Conservation (phyloP, 1,140 invertebrate species). For the Batillaria attramentaria region DNA sequence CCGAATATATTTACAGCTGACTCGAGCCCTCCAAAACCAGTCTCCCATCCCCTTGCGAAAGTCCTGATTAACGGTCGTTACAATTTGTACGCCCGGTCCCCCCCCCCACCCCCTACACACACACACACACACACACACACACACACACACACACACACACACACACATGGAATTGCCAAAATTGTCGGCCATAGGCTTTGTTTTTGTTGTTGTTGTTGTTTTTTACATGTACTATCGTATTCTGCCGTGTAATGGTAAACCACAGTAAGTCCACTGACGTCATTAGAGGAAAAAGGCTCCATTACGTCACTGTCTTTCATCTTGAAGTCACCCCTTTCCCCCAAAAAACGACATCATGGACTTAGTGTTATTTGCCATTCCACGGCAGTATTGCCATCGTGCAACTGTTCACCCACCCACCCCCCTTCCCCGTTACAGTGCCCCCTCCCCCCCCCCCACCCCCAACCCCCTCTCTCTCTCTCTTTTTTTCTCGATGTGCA, state of each 20-base stretch:
- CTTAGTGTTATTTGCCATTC: conserved; percentile 1
- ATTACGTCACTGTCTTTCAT: too few species aligned
- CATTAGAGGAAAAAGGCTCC: conserved; percentile 14
- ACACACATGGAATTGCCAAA: too few species aligned
- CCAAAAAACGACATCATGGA: background rate
- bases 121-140: background rate
- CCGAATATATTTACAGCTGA: too few species aligned
- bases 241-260: too few species aligned
- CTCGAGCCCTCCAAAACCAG: too few species aligned
- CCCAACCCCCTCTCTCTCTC: background rate
- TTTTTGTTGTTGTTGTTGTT: too few species aligned
- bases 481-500: background rate
- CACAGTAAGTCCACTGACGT: conserved; percentile 16
- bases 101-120: background rate
- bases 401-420: background rate
- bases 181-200: too few species aligned
- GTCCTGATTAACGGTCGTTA: too few species aligned
- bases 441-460: background rate
- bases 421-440: background rate
- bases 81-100: background rate
- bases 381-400: background rate
- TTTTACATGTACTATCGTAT: too few species aligned
- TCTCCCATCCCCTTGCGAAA: too few species aligned
- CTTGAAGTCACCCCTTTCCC: too few species aligned
- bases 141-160: too few species aligned